Evolutionary conservation across 2,888 invertebrate genomes (phyloP).

Genomic region (Oegoconia quadripuncta): DNA sequence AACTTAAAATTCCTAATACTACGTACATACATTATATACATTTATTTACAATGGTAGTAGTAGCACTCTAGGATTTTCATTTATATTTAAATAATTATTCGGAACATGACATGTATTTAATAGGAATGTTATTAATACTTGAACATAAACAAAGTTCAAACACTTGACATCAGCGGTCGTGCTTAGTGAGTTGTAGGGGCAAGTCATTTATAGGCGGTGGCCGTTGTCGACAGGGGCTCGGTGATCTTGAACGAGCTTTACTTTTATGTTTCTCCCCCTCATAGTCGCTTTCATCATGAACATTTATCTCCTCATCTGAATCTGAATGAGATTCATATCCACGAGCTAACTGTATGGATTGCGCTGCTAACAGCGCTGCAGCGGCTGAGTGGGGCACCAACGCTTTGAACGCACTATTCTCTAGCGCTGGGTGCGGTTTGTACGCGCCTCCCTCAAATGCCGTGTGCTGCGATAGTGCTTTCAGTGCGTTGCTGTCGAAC

Average conservation of each 20-base stretch:
- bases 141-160: conserved; percentile 45
- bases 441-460: conserved; percentile 59
- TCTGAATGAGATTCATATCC: conserved; percentile 78
- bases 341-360: conserved; percentile 66
- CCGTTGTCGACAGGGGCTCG: conserved; percentile 60
- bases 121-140: conserved; percentile 59
- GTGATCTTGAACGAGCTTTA: conserved; percentile 69
- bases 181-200: conserved; percentile 85
- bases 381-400: conserved; percentile 83
- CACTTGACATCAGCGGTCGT: conserved; percentile 81
- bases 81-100: conserved; percentile 52
- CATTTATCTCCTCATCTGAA: conserved; percentile 91
- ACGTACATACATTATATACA: no score
- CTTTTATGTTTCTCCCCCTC: conserved; percentile 71
- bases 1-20: conserved; percentile 53
- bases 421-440: conserved; percentile 78
- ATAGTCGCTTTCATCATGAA: conserved; percentile 87
- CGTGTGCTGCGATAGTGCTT: conserved; percentile 64
- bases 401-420: conserved; percentile 92
- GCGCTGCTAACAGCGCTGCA: conserved; percentile 76
- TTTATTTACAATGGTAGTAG: conserved; percentile 61
- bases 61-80: conserved; percentile 55
- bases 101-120: conserved; percentile 56
- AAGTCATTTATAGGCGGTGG: conserved; percentile 64
- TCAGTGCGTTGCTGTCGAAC: conserved; percentile 78